These are phyloP conservation scores for Tenthredo scrophulariae DNA, from an alignment of 2,888 invertebrate species.

Conservation along the genomic window DNA sequence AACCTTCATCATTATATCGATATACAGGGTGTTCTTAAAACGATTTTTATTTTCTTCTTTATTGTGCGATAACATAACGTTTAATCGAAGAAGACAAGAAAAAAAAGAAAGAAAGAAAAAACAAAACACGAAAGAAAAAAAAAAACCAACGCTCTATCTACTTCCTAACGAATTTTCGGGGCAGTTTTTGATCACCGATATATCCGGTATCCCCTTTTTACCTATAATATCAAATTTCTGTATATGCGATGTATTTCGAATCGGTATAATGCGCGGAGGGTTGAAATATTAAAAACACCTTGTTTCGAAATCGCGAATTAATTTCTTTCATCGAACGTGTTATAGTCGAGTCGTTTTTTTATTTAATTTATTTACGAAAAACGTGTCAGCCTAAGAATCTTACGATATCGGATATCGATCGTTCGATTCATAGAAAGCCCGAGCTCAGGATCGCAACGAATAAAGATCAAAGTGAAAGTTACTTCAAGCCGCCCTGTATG, in stretches of 20 bases:
- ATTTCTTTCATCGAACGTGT: background rate
- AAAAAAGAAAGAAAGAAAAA: background rate
- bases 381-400: background rate
- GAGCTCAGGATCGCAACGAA: slow-evolving; percentile 50
- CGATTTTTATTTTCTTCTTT: slow-evolving; percentile 45
- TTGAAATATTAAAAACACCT: background rate
- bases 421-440: slow-evolving; percentile 20
- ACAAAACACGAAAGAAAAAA: no score
- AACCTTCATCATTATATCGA: slow-evolving; percentile 53
- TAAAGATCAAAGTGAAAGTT: slow-evolving; percentile 44
- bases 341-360: background rate
- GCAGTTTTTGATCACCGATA: background rate
- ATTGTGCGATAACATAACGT: slow-evolving; percentile 1
- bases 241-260: background rate
- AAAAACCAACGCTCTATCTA: background rate
- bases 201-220: background rate
- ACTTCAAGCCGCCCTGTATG: slow-evolving; percentile 48
- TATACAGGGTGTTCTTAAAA: slow-evolving; percentile 52
- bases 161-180: background rate
- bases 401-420: slow-evolving; percentile 27
- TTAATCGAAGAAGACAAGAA: background rate
- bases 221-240: background rate
- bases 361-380: background rate
- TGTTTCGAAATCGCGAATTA: background rate
- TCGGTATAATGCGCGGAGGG: background rate